Evolutionary conservation across 2,888 invertebrate species (phyloP).

Genomic region (Heliconius sara): DNA sequence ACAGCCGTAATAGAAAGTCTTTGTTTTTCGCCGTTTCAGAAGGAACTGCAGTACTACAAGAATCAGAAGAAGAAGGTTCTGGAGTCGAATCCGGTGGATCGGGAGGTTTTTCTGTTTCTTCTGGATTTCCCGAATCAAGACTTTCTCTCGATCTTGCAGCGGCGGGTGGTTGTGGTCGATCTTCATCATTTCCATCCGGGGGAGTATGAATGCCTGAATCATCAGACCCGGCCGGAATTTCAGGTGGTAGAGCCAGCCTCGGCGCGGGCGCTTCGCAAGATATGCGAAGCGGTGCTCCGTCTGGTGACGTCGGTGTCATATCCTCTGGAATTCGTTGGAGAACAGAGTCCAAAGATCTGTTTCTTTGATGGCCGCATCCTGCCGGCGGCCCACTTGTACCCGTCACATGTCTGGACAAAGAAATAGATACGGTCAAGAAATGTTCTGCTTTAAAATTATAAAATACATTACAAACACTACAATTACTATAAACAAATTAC

Average conservation of each 20-base stretch:
- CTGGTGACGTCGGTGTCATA: constrained; percentile 85
- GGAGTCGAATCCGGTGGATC: constrained; percentile 70
- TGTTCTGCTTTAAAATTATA: constrained; percentile 49
- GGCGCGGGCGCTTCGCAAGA: constrained; percentile 76
- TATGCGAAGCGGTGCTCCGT: constrained; percentile 72
- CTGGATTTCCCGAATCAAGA: constrained; percentile 87
- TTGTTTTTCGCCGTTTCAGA: constrained; percentile 80
- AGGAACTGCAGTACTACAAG: constrained; percentile 60
- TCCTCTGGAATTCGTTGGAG: constrained; percentile 94
- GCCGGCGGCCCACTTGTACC: constrained; percentile 76
- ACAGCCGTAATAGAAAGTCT: constrained; percentile 92
- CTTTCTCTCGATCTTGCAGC: constrained; percentile 88
- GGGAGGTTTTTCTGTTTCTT: constrained; percentile 82
- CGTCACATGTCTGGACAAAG: constrained; percentile 80
- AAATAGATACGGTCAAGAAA: constrained; percentile 46
- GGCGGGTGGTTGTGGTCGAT: constrained; percentile 78
- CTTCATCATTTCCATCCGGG: constrained; percentile 76
- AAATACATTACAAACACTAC: not conserved
- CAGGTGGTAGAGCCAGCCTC: constrained; percentile 83
- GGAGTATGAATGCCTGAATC: constrained; percentile 88
- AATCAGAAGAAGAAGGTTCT: constrained; percentile 67
- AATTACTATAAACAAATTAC: constrained; percentile 1
- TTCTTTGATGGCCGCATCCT: constrained; percentile 91
- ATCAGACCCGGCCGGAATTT: constrained; percentile 87
- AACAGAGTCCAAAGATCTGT: constrained; percentile 95